Percentiles rank a stretch among this genome's conserved stretches.
These are phyloP conservation scores for Serinus canaria DNA, from an alignment of 2,113 vertebrate genomes.

Conservation along the genomic window DNA sequence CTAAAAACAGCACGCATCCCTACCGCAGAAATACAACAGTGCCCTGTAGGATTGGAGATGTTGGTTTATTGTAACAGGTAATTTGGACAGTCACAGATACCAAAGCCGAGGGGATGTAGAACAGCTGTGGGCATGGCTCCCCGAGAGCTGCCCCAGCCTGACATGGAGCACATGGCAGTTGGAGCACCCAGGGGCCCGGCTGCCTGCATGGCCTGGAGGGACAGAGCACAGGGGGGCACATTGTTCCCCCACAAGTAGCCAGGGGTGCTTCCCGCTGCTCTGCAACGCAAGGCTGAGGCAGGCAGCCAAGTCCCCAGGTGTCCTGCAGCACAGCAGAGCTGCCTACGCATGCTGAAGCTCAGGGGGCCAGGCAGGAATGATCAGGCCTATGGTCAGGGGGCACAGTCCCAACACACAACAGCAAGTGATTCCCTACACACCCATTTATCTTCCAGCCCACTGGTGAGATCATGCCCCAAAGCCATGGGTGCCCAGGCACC, in stretches of 20 bases:
- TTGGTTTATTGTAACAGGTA: slow-evolving; percentile 58
- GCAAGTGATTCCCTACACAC: not conserved
- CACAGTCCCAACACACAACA: not conserved
- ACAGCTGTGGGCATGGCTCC: slow-evolving; percentile 35
- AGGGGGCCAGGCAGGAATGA: not conserved
- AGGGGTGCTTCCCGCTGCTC: not conserved
- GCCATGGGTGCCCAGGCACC: not conserved
- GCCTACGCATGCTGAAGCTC: not conserved
- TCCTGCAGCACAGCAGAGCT: not conserved
- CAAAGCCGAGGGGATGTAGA: slow-evolving; percentile 26
- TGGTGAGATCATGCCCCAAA: not conserved
- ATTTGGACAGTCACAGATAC: slow-evolving; percentile 63
- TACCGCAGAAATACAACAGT: not conserved
- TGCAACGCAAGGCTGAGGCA: not conserved
- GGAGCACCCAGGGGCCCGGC: not conserved
- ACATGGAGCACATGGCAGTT: not conserved
- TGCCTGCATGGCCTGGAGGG: not conserved
- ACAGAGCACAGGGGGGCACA: not conserved
- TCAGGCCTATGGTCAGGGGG: not conserved
- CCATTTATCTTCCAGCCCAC: not conserved
- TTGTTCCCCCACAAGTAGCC: not conserved
- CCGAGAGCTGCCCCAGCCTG: not conserved
- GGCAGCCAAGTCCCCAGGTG: not conserved
- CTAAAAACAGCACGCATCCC: rapidly evolving
- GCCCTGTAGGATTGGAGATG: slow-evolving; percentile 21